Conservation (phyloP, 2,113 vertebrate species). For the Triplophysa rosa region DNA sequence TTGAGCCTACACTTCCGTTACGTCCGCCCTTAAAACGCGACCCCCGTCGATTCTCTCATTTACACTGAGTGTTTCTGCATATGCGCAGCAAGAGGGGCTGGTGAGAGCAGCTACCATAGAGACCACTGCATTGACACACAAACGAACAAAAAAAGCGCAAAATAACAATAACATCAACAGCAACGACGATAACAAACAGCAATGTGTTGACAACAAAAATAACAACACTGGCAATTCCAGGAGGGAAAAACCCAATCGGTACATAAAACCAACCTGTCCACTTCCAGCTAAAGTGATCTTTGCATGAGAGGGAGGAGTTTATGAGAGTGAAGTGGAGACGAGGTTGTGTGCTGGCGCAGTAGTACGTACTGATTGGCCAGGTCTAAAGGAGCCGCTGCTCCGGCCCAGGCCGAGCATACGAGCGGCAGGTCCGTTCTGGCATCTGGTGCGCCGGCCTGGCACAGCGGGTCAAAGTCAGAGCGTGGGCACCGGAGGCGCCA, state of each 20-base stretch:
- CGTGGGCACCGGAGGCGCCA: constrained; percentile 54
- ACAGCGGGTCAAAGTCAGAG: constrained; percentile 67
- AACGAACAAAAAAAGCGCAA: constrained; percentile 48
- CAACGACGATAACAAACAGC: constrained; percentile 53
- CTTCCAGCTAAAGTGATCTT: constrained; percentile 75
- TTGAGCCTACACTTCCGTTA: constrained; percentile 27
- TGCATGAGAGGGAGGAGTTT: constrained; percentile 63
- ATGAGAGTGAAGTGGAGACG: constrained; percentile 62
- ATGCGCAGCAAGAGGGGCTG: constrained; percentile 46
- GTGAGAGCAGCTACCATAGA: constrained; percentile 54
- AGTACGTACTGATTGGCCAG: constrained; percentile 67
- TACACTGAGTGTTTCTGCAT: constrained; percentile 42
- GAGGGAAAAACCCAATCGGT: constrained; percentile 46
- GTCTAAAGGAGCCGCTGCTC: constrained; percentile 69
- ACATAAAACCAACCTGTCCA: constrained; percentile 58
- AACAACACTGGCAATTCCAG: constrained; percentile 67
- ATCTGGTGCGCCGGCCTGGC: constrained; percentile 52
- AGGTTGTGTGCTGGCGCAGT: constrained; percentile 73
- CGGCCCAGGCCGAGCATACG: constrained; percentile 48
- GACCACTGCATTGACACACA: constrained; percentile 52
- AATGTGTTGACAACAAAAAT: constrained; percentile 55
- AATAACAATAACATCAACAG: constrained; percentile 31
- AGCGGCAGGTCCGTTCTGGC: constrained; percentile 46
- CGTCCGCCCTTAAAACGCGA: not conserved
- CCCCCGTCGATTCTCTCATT: constrained; percentile 4